Conservation (phyloP, 1,140 invertebrate species). For the Antheraea mylitta region DNA sequence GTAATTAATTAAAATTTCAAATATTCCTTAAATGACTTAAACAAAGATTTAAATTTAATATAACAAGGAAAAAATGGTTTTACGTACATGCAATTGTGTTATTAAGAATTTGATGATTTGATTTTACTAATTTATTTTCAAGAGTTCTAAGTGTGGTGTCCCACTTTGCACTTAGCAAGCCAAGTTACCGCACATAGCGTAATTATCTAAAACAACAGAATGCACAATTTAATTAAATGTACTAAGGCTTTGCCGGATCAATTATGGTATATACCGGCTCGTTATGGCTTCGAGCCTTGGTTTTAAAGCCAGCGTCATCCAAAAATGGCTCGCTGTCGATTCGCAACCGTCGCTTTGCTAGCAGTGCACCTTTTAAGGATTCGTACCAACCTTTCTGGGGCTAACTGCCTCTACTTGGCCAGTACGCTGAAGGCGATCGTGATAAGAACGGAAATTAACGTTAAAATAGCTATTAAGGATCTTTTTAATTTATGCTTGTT, state of each 20-base stretch:
- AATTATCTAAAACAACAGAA: conserved; percentile 15
- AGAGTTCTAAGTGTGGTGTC: neutral
- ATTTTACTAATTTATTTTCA: no score
- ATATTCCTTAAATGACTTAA: no score
- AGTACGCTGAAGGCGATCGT: conserved; percentile 44
- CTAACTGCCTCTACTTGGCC: conserved; percentile 45
- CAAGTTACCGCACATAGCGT: conserved; percentile 7
- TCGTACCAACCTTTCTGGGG: conserved; percentile 55
- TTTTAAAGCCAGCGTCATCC: conserved; percentile 42
- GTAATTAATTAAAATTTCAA: no score
- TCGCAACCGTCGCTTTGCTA: conserved; percentile 40
- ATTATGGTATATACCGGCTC: conserved; percentile 39
- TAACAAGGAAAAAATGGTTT: no score
- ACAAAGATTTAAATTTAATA: no score
- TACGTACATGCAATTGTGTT: no score
- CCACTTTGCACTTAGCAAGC: neutral
- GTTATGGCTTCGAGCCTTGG: conserved; percentile 41
- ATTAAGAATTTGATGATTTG: no score
- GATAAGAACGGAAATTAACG: conserved; percentile 28
- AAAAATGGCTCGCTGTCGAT: conserved; percentile 54
- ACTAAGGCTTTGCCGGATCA: conserved; percentile 13
- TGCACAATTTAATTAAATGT: conserved; percentile 6
- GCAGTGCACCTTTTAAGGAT: conserved; percentile 60
- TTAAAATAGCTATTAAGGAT: conserved; percentile 6
- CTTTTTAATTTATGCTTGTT: neutral